Evolutionary conservation across 2,888 invertebrate genomes (phyloP), one percentile per base, ranked within the genome.

Genomic region (Orthosia incerta): DNA sequence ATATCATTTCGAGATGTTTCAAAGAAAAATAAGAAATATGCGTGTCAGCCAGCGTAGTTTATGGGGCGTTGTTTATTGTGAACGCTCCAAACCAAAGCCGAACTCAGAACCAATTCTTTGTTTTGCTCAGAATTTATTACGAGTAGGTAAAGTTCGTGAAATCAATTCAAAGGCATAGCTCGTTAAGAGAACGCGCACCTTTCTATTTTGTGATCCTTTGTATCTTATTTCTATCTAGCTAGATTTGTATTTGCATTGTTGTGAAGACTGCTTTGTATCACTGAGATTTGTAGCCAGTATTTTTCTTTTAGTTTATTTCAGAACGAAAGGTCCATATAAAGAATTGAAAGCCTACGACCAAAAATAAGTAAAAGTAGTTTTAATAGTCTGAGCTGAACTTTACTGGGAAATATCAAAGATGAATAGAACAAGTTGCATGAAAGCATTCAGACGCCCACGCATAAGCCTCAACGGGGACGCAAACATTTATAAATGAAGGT

Each of bases 21-120:
- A 92, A 93, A 94, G 93, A 93, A 94, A 94, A 93, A 93, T 89
- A 93, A 93, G 89, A 93, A 93, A 91, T 88, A 92, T 89, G 86
- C 89, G 91, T 91, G 93, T 91, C 93, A 90, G 89, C 84, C 88
- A 80, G 85, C 65, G 67, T 73, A 90, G 90, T 94, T 94, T 94
- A 94, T 91, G 90, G 90, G 68, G 88, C 88, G 92, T 93, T 94
- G 92, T 93, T 92, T 93, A 93, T 93, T 93, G 92, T 91, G 89
- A 86, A 82, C 81, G 84, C 71, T 82, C 72, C 87, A 87, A 90
- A 73, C 87, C 73, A 86, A 88, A 89, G 84, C 81, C 80, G 89
- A 89, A 90, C 88, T 88, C 84, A 90, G 88, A 93, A 91, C 88
- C 87, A 87, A 90, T 91, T 91, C 93, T 94, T 94, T 94, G 93